Evolutionary conservation across 2,888 invertebrate genomes (phyloP), one percentile per base, ranked within the genome.

Genomic region (Lepidochitona cinerea): DNA sequence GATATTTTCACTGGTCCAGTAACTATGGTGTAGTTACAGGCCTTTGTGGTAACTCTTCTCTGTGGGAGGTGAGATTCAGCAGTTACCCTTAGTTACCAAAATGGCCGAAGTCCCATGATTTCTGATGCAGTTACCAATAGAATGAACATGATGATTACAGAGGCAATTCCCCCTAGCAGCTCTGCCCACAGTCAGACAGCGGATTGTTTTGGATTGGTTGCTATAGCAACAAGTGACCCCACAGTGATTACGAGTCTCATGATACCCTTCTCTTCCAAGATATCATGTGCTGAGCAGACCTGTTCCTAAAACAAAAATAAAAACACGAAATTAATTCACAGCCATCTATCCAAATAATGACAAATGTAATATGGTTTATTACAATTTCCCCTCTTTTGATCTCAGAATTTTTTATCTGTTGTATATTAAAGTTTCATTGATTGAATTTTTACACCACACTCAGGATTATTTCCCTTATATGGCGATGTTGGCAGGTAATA

Each of bases 211-310:
- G 86, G 83, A 80, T 83, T 83, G 54, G 81, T 80, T 70, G 83
- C 81, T 68, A 84, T 79, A 76, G 86, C 84, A 68, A 96, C 92
- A 23, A 97, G 92, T 90, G 96, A 96, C 0, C 94, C 94, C 32
- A 97, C 96, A 0, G 97, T 97, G 79, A 96, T 94, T 68, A 97
- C 96, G 33, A 97, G 94, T 89, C 96, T 95, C 1, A 96, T 95
- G 18, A 95, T 93, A 0, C 96, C 89, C 65, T 86, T 95, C 73
- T 96, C 96, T 91, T 97, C 97, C 64, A 97, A 92, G n/a, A 97
- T 95, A 91, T 97, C 97, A 41, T 96, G 95, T 49, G 97, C 94
- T 90, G 96, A 96, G 92, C 97, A 97, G 89, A 97, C 94, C 83
- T 97, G 93, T 90, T 96, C 96, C 97, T 95, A 93, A 86, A 84